Evolutionary conservation across 1,140 invertebrate genomes (phyloP).

Genomic region (Saccostrea echinata): DNA sequence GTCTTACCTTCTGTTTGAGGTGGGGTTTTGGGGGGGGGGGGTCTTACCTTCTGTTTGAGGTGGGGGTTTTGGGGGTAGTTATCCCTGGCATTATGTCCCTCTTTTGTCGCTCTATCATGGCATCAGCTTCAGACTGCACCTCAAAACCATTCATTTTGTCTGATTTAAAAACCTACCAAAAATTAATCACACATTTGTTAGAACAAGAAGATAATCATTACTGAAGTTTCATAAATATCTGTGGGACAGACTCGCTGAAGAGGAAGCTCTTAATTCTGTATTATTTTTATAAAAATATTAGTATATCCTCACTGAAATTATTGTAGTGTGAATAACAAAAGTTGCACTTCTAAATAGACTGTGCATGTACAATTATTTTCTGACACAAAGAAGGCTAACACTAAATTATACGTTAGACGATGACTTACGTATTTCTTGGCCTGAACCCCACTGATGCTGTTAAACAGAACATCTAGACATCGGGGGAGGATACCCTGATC

Average conservation of each 20-base stretch:
- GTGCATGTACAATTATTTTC: no score
- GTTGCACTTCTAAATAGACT: no score
- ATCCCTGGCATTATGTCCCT: slow-evolving; percentile 75
- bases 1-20: background rate
- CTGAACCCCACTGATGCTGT: slow-evolving; percentile 87
- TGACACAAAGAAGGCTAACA: no score
- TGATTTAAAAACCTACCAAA: slow-evolving; percentile 90
- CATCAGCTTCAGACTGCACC: slow-evolving; percentile 92
- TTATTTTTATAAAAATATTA: no score
- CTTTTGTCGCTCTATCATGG: slow-evolving; percentile 88
- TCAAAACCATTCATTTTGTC: slow-evolving; percentile 97
- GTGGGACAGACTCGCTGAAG: background rate
- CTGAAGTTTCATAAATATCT: no score
- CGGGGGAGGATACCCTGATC: slow-evolving; percentile 93
- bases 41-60: slow-evolving; percentile 56
- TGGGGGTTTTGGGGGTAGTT: slow-evolving; percentile 69
- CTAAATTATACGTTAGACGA: no score
- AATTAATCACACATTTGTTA: no score
- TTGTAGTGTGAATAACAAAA: no score
- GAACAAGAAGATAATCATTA: no score
- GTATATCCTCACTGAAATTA: no score
- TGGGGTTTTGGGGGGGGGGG: background rate
- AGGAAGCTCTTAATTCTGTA: no score
- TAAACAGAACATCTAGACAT: slow-evolving; percentile 94
- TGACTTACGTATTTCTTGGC: slow-evolving; percentile 80